These are phyloP conservation scores for Iphiclides podalirius DNA, from an alignment of 2,888 invertebrate species.

Conservation along the genomic window DNA sequence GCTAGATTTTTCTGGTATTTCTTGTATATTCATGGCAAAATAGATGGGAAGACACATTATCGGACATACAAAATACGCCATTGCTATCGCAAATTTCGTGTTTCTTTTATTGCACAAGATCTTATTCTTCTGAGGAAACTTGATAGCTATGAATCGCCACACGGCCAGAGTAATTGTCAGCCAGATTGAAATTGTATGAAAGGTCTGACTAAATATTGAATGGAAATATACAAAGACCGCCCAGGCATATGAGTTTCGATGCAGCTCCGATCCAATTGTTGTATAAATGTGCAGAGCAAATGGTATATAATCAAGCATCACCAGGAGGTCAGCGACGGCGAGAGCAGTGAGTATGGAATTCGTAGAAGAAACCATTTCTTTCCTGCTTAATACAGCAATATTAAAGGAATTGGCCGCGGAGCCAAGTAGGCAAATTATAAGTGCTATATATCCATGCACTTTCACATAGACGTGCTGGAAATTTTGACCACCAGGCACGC, in stretches of 20 bases:
- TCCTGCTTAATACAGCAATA: constrained; percentile 92
- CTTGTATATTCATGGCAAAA: constrained; percentile 86
- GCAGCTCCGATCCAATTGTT: constrained; percentile 69
- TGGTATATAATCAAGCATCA: constrained; percentile 96
- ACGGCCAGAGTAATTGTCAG: constrained; percentile 95
- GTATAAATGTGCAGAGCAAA: constrained; percentile 90
- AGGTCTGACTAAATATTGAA: constrained; percentile 92
- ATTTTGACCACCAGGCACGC: constrained; percentile 75
- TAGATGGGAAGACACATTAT: constrained; percentile 91
- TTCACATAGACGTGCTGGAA: constrained; percentile 83
- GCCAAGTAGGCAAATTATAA: constrained; percentile 93
- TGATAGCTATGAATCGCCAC: constrained; percentile 94
- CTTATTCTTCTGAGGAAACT: constrained; percentile 90
- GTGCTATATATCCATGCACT: constrained; percentile 91
- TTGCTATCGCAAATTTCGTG: constrained; percentile 86
- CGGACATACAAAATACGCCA: constrained; percentile 90
- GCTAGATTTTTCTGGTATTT: constrained; percentile 42
- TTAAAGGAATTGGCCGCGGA: constrained; percentile 94
- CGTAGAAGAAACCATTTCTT: constrained; percentile 95
- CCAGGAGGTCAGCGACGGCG: constrained; percentile 94
- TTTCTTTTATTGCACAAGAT: constrained; percentile 90
- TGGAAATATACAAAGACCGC: constrained; percentile 92
- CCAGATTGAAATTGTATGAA: constrained; percentile 95
- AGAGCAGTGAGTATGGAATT: constrained; percentile 95
- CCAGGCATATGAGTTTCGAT: constrained; percentile 84